Percentiles rank a stretch among this genome's conserved stretches.
These are phyloP conservation scores for Eristalis pertinax DNA, from an alignment of 2,888 invertebrate genomes.

Conservation along the genomic window DNA sequence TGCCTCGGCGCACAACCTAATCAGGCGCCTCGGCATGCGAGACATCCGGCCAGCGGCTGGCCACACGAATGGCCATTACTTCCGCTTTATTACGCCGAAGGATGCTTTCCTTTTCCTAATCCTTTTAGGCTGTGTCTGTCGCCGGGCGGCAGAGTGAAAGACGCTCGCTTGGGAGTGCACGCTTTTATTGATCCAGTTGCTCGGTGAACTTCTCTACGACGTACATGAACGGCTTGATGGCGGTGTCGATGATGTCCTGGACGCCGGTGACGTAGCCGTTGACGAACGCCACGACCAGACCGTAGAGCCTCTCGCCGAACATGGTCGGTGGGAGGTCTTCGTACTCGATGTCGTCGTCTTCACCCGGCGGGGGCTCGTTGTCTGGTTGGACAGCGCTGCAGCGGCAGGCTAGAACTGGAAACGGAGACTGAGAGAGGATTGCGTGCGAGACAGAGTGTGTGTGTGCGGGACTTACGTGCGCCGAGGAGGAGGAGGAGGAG, in stretches of 20 bases:
- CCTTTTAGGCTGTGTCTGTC: background rate
- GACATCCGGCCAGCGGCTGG: background rate
- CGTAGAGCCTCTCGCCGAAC: background rate
- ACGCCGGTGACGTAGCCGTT: background rate
- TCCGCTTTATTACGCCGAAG: background rate
- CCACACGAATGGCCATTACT: background rate
- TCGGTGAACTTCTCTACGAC: background rate
- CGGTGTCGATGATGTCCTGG: background rate
- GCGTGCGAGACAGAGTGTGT: background rate
- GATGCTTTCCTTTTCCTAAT: background rate
- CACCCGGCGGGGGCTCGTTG: background rate
- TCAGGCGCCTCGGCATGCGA: background rate
- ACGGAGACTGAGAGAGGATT: background rate
- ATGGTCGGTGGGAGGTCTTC: background rate
- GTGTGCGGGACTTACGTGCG: background rate
- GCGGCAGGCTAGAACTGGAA: background rate
- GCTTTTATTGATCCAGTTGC: background rate
- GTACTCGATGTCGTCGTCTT: background rate
- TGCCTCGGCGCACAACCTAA: slow-evolving; percentile 11
- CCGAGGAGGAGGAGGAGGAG: background rate
- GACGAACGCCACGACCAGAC: background rate
- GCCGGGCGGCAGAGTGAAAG: background rate
- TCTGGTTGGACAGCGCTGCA: background rate
- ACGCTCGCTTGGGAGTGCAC: background rate
- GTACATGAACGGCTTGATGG: background rate